Evolutionary conservation across 2,113 vertebrate genomes (phyloP), one percentile per base, ranked within the genome.

Genomic region (Chloebia gouldiae): DNA sequence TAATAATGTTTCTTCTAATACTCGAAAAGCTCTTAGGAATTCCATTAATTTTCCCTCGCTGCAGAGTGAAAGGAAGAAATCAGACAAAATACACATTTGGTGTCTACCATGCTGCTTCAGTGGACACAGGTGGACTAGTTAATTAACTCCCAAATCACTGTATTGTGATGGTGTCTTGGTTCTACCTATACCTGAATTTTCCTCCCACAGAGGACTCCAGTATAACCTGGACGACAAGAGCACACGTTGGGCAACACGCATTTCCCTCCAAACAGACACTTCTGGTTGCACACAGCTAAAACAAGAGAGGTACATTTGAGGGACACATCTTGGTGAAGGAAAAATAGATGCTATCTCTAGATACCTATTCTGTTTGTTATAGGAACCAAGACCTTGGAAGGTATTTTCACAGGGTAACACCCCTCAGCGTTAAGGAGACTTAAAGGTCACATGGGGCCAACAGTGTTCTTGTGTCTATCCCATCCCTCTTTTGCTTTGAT

Each of bases 231-330:
- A 20, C 97, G 98, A 88, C 99, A 99, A 73, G 97, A 98, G 71
- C 98, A 99, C 69, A 98, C 93, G 8, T 99, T 98, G 3, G 98
- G 99, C 66, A 97, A 96, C 19, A 98, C 94, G 51, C 99, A 99
- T 51, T 96, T 98, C 27, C 98, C 99, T 83, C 99, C 98, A 37
- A 98, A 98, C 73, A 99, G 97, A 81, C 99, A 99, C 37, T 97
- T 98, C 88, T 92, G 97, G 56, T 61, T 97, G 96, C 99, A 99
- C n/a, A 99, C 91, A 47, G 99, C 99, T 99, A 93, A 64, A 96
- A 96, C 31, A 81, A 84, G 17, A 92, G 35, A 90, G 20, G 72
- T 7, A 69, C 33, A 51, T 16, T n/a, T 2, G 2, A 28, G 35
- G 33, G 20, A 76, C 87, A 53, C 21, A 75, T 16, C 9, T 13